These are phyloP conservation scores for Eugnorisma glareosa DNA, from an alignment of 2,888 invertebrate genomes.

Conservation along the genomic window DNA sequence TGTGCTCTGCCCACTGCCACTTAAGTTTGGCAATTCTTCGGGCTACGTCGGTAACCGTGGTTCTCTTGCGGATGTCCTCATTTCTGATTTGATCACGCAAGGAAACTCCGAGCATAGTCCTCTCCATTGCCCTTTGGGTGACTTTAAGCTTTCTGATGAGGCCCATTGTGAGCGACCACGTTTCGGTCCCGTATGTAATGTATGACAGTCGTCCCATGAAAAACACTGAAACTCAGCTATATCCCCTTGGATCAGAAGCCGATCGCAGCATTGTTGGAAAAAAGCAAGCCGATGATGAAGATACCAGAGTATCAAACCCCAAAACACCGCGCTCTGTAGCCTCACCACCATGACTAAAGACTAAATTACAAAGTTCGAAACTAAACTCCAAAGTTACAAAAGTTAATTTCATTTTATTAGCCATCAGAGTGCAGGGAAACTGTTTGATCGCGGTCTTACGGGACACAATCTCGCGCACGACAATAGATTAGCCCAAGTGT, in stretches of 20 bases:
- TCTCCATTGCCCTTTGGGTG: no score
- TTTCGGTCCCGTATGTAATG: no score
- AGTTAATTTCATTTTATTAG: slow-evolving; percentile 59
- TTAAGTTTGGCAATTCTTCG: no score
- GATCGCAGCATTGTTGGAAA: not conserved
- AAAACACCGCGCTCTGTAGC: not conserved
- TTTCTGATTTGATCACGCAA: no score
- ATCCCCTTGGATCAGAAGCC: not conserved
- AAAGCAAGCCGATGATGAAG: not conserved
- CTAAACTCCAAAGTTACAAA: slow-evolving; percentile 15
- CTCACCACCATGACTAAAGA: not conserved
- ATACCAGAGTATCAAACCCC: no score
- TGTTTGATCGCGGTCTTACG: slow-evolving; percentile 51
- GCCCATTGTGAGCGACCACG: no score
- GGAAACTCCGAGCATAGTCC: no score
- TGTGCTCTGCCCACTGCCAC: no score
- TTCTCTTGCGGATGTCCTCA: no score
- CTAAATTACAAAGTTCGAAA: slow-evolving; percentile 2
- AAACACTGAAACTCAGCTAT: not conserved
- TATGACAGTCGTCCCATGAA: not conserved
- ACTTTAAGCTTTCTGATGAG: no score
- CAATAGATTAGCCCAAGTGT: slow-evolving; percentile 57
- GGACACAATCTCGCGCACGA: slow-evolving; percentile 57
- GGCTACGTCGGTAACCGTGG: no score
- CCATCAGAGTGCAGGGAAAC: slow-evolving; percentile 55